These are phyloP conservation scores for Agrochola lychnidis DNA, from an alignment of 2,888 invertebrate genomes.

Conservation along the genomic window DNA sequence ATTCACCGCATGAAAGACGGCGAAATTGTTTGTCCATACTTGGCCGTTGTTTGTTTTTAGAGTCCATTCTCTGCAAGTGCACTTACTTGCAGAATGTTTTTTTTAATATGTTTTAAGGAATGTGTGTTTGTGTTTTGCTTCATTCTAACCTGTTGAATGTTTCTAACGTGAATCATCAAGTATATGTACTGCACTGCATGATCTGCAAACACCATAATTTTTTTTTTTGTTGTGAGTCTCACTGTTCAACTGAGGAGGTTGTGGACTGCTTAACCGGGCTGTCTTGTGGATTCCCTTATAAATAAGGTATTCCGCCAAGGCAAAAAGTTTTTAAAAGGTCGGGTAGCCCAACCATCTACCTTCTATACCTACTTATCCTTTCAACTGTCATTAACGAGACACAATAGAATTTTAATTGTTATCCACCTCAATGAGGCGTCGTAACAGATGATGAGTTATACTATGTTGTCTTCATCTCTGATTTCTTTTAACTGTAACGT, in stretches of 20 bases:
- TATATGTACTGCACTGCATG: background rate
- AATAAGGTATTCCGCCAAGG: too few species aligned
- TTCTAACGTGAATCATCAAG: background rate
- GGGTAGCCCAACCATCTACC: too few species aligned
- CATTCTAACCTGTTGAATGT: background rate
- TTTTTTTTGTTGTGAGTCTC: too few species aligned
- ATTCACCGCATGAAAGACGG: constrained; percentile 58
- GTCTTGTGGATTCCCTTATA: too few species aligned
- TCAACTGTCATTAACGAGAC: too few species aligned
- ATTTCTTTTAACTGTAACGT: background rate
- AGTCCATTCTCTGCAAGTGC: constrained; percentile 32
- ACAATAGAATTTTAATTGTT: too few species aligned
- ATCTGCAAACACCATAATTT: background rate
- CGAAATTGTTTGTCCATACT: constrained; percentile 51
- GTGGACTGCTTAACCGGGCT: too few species aligned
- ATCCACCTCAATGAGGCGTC: too few species aligned
- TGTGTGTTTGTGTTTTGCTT: constrained; percentile 1
- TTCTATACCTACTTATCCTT: too few species aligned
- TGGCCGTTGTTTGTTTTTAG: constrained; percentile 56
- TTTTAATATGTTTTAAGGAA: constrained; percentile 2
- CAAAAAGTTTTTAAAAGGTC: too few species aligned
- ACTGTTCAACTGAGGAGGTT: too few species aligned
- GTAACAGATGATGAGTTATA: too few species aligned
- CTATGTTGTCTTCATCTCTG: background rate
- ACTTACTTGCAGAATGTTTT: background rate